Evolutionary conservation across 1,140 invertebrate genomes (phyloP).

Genomic region (Drosophila mojavensis): DNA sequence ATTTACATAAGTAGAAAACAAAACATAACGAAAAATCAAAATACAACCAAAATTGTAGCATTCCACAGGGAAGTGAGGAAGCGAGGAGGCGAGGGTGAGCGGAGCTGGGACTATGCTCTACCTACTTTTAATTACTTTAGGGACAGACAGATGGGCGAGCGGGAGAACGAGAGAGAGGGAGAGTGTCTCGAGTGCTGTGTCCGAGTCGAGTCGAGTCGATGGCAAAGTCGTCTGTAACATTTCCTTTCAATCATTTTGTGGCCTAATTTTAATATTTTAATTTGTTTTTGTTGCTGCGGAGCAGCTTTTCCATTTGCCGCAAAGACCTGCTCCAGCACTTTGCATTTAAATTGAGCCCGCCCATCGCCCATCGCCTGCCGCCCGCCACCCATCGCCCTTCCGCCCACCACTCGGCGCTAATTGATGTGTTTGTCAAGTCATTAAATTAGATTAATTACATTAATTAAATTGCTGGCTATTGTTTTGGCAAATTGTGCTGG

Average conservation of each 20-base stretch:
- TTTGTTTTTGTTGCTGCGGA: slow-evolving; percentile 62
- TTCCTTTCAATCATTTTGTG: slow-evolving; percentile 82
- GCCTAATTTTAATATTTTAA: slow-evolving; percentile 84
- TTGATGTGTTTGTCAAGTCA: slow-evolving; percentile 83
- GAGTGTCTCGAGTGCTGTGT: neutral
- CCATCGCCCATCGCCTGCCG: neutral
- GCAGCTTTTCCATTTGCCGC: slow-evolving; percentile 50
- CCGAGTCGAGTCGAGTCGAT: slow-evolving; percentile 16
- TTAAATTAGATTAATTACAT: slow-evolving; percentile 83
- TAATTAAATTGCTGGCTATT: slow-evolving; percentile 73
- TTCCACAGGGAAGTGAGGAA: neutral
- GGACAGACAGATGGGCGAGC: slow-evolving; percentile 55
- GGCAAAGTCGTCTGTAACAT: slow-evolving; percentile 47
- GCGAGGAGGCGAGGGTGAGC: no score
- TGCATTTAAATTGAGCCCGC: slow-evolving; percentile 70
- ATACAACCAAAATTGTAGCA: slow-evolving; percentile 44
- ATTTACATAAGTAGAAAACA: slow-evolving; percentile 71
- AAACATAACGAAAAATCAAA: slow-evolving; percentile 15
- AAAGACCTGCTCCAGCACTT: slow-evolving; percentile 60
- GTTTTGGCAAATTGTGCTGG: slow-evolving; percentile 27
- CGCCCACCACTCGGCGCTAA: slow-evolving; percentile 50
- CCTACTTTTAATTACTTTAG: slow-evolving; percentile 81
- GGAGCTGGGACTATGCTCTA: slow-evolving; percentile 62
- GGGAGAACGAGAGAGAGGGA: slow-evolving; percentile 23
- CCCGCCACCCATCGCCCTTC: slow-evolving; percentile 11